phyloP scores from a whole-genome alignment of 2,888 invertebrate genomes.

The Drosophila mercatorum region DNA sequence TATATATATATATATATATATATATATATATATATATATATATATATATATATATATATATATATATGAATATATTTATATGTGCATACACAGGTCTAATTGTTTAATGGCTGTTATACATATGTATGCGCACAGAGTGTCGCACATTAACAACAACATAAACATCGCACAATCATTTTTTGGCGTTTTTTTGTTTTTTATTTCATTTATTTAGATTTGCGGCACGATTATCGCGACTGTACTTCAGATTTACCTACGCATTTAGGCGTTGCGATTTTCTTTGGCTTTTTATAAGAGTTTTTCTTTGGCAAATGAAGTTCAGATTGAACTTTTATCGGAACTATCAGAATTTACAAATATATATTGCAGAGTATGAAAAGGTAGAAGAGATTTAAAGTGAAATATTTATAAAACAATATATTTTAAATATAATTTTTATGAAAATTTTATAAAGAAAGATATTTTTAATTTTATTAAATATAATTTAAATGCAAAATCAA shows the following conservation, averaged over 20 bases:
- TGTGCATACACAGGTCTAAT: slow-evolving; percentile 50
- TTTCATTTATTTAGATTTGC: slow-evolving; percentile 25
- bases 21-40: too few relatives aligned
- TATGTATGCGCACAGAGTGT: slow-evolving; percentile 19
- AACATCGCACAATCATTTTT: slow-evolving; percentile 22
- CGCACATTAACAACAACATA: slow-evolving; percentile 31
- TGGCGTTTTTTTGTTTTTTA: slow-evolving; percentile 6
- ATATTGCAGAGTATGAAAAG: background rate
- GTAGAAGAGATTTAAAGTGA: too few relatives aligned
- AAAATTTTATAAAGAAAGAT: background rate
- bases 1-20: background rate
- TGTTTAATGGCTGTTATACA: slow-evolving; percentile 56
- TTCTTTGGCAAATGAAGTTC: background rate
- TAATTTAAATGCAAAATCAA: too few relatives aligned
- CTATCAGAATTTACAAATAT: background rate
- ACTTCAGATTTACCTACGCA: slow-evolving; percentile 32
- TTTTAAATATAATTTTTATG: background rate
- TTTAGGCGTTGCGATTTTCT: background rate
- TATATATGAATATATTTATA: background rate
- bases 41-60: background rate
- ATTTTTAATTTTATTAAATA: background rate
- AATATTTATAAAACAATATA: background rate
- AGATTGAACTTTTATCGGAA: background rate
- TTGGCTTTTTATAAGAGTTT: background rate
- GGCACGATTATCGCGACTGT: slow-evolving; percentile 32